Percentiles rank a stretch among this genome's conserved stretches.
Conservation (phyloP, 2,797 vertebrate genomes). For the Arnoldichthys spilopterus region DNA sequence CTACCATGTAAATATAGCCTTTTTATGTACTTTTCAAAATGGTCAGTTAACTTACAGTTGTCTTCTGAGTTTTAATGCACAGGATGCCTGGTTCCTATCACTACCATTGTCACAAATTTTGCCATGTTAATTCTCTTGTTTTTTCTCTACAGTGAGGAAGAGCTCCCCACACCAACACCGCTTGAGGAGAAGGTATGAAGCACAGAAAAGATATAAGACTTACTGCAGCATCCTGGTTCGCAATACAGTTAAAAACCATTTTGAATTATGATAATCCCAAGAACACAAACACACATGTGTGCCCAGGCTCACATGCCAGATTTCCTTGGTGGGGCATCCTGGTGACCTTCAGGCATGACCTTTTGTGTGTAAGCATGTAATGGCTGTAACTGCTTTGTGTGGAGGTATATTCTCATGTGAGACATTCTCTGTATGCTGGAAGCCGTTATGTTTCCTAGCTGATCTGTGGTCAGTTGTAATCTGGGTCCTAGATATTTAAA, state of each 20-base stretch:
- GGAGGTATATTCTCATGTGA: slow-evolving; percentile 42
- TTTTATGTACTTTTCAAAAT: no score
- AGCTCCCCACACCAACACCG: slow-evolving; percentile 81
- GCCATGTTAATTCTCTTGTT: slow-evolving; percentile 17
- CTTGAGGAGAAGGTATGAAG: slow-evolving; percentile 85
- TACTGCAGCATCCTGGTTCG: neutral
- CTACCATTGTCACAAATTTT: no score
- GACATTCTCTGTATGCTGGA: slow-evolving; percentile 22
- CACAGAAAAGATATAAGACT: neutral
- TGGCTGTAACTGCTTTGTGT: slow-evolving; percentile 44
- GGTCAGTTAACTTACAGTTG: no score
- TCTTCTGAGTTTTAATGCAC: no score
- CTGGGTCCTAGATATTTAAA: slow-evolving; percentile 17
- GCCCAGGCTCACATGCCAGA: neutral
- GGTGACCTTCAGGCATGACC: slow-evolving; percentile 22
- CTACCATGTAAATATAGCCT: no score
- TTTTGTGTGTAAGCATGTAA: slow-evolving; percentile 20
- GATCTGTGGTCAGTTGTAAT: slow-evolving; percentile 21
- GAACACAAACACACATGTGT: slow-evolving; percentile 14
- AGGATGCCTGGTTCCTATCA: no score
- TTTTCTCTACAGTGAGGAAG: slow-evolving; percentile 80
- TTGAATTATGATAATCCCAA: neutral
- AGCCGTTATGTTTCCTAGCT: slow-evolving; percentile 35
- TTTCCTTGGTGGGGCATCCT: neutral
- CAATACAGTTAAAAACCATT: neutral